These are phyloP conservation scores for Choristoneura rosaceana DNA, from an alignment of 2,888 invertebrate genomes.

Conservation along the genomic window DNA sequence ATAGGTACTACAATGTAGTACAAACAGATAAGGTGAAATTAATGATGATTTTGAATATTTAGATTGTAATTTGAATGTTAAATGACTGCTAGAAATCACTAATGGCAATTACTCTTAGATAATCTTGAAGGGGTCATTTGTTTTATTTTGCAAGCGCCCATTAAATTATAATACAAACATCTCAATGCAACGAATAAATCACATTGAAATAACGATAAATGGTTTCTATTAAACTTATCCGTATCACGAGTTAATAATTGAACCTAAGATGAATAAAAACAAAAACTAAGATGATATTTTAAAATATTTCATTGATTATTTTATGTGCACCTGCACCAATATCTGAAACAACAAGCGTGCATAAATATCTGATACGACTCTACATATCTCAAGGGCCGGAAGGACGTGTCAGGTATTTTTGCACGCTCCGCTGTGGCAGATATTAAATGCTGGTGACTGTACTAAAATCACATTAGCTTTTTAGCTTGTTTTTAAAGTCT, in stretches of 20 bases:
- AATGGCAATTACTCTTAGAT: neutral
- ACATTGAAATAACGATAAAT: slow-evolving; percentile 26
- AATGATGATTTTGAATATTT: neutral
- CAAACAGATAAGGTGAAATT: neutral
- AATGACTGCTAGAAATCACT: slow-evolving; percentile 18
- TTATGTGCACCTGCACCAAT: no score
- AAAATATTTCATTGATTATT: neutral
- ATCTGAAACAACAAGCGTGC: no score
- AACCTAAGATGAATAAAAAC: no score
- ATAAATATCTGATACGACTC: no score
- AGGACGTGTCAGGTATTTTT: no score
- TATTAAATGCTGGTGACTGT: no score
- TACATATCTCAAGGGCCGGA: no score
- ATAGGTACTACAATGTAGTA: neutral
- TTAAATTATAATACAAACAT: slow-evolving; percentile 29
- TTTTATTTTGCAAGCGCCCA: slow-evolving; percentile 31
- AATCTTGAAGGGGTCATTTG: slow-evolving; percentile 21
- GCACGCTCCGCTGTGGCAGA: no score
- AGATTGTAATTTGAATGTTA: neutral
- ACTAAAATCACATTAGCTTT: neutral
- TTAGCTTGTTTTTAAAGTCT: neutral
- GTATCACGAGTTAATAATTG: slow-evolving; percentile 7
- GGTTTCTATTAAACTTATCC: slow-evolving; percentile 12
- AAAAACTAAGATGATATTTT: neutral
- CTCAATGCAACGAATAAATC: slow-evolving; percentile 40